phyloP scores from a whole-genome alignment of 1,140 invertebrate species.

The Drosophila varians region DNA sequence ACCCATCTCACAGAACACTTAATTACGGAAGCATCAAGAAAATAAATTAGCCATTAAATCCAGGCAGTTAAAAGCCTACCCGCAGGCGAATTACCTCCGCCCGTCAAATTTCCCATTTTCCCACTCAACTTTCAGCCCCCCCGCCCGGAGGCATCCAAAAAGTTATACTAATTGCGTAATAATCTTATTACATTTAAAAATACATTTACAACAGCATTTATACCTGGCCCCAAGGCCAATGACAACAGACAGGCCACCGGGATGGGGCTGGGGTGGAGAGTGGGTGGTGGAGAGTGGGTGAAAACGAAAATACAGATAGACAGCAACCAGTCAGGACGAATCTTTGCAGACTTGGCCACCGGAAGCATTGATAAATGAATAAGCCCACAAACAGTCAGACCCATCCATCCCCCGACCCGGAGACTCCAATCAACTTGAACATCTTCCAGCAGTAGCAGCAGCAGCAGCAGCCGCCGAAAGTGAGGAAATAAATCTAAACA shows the following conservation, averaged over 20 bases:
- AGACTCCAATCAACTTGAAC: constrained; percentile 57
- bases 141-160: constrained; percentile 38
- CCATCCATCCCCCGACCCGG: constrained; percentile 10
- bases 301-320: constrained; percentile 16
- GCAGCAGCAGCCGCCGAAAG: constrained; percentile 29
- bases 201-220: constrained; percentile 81
- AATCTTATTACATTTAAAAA: constrained; percentile 82
- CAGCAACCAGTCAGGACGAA: constrained; percentile 41
- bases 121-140: constrained; percentile 6
- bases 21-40: constrained; percentile 46
- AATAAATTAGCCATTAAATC: constrained; percentile 77
- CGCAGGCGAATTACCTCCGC: constrained; percentile 17
- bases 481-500: constrained; percentile 78
- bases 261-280: not conserved
- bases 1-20: constrained; percentile 20
- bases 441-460: constrained; percentile 27
- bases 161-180: constrained; percentile 78
- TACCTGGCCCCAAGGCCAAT: constrained; percentile 70
- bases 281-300: not conserved
- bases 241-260: constrained; percentile 8
- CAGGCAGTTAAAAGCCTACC: constrained; percentile 70
- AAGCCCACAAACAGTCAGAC: constrained; percentile 3
- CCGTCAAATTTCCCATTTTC: constrained; percentile 19
- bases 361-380: constrained; percentile 80
- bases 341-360: constrained; percentile 29